Conservation (phyloP, 2,888 invertebrate genomes). For the Pasiphila rectangulata region DNA sequence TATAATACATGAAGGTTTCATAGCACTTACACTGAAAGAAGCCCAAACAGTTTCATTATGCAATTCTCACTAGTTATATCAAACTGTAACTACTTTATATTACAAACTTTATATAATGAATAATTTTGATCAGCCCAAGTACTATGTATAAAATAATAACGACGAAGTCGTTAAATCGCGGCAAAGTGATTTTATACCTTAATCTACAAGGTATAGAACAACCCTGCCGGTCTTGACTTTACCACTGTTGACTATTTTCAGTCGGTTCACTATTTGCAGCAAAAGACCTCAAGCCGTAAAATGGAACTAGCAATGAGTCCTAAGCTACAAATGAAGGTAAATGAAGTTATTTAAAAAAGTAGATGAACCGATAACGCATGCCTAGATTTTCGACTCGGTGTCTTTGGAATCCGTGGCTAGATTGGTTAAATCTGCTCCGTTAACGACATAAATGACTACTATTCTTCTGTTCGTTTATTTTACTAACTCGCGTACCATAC, state of each 20-base stretch:
- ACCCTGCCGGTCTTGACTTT: constrained; percentile 23
- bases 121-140: constrained; percentile 50
- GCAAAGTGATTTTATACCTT: constrained; percentile 27
- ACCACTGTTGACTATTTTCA: constrained; percentile 23
- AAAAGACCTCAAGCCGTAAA: constrained; percentile 7
- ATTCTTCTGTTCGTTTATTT: no score
- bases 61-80: constrained; percentile 30
- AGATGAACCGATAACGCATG: no score
- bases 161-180: constrained; percentile 17
- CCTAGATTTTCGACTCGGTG: no score
- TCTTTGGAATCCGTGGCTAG: no score
- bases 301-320: constrained; percentile 14
- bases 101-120: constrained; percentile 31
- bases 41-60: constrained; percentile 29
- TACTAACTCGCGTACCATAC: no score
- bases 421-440: no score
- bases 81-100: constrained; percentile 37
- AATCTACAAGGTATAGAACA: constrained; percentile 22
- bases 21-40: constrained; percentile 48
- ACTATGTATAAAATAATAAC: constrained; percentile 39
- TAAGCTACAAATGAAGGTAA: constrained; percentile 11
- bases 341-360: neutral
- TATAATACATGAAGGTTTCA: constrained; percentile 33
- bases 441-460: no score
- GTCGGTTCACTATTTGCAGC: constrained; percentile 13